Conservation (phyloP, 2,113 vertebrate species). For the Ptychochromis oligacanthus region DNA sequence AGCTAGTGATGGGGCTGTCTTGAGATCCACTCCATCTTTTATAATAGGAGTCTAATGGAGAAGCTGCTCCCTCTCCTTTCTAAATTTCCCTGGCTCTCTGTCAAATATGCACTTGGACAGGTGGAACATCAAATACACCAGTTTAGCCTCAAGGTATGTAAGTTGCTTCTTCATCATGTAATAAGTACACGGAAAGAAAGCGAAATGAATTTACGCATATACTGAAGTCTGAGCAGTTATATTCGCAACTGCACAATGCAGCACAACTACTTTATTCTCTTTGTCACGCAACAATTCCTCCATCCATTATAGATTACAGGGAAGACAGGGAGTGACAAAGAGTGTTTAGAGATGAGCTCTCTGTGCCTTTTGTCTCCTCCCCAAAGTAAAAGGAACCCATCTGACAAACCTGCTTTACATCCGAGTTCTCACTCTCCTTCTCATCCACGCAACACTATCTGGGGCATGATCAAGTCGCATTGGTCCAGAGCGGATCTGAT, state of each 20-base stretch:
- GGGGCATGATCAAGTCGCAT: constrained; percentile 51
- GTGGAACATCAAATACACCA: constrained; percentile 25
- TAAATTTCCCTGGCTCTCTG: constrained; percentile 1
- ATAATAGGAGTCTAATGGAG: constrained; percentile 67
- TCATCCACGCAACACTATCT: constrained; percentile 36
- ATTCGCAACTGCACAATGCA: neutral
- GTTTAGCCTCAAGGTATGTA: constrained; percentile 10
- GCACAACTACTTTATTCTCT: constrained; percentile 54
- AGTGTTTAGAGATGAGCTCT: constrained; percentile 49
- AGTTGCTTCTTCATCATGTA: neutral
- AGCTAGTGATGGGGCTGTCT: constrained; percentile 68
- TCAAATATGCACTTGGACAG: constrained; percentile 32
- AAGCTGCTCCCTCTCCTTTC: constrained; percentile 22
- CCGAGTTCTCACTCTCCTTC: constrained; percentile 26
- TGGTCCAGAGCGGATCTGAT: constrained; percentile 47
- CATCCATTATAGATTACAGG: constrained; percentile 77
- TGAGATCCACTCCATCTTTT: constrained; percentile 63
- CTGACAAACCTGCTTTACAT: constrained; percentile 61
- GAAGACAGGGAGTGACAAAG: constrained; percentile 53
- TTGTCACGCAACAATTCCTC: constrained; percentile 69
- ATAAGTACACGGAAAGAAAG: constrained; percentile 13
- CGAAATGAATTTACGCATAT: constrained; percentile 5
- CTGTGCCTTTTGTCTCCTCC: constrained; percentile 57
- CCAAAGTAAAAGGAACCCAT: constrained; percentile 47
- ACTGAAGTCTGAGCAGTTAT: neutral